Evolutionary conservation across 1,140 invertebrate genomes (phyloP).

Genomic region (Oryctes rhinoceros): DNA sequence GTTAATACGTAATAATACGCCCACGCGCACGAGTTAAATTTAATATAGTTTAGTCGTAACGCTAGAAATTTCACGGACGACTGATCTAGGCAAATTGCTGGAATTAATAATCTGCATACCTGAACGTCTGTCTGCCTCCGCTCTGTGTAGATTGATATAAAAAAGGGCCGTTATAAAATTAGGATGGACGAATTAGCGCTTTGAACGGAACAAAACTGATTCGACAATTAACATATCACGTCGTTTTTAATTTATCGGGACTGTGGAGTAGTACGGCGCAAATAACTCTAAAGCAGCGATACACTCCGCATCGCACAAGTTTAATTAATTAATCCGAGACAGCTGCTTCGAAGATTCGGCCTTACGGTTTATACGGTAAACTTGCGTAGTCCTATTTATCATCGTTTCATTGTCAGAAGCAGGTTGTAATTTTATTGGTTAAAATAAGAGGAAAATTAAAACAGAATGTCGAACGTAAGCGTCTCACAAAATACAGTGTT

Average conservation of each 20-base stretch:
- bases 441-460: too few species aligned
- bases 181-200: not conserved
- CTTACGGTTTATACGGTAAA: too few species aligned
- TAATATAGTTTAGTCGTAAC: not conserved
- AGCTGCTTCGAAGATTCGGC: too few species aligned
- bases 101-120: not conserved
- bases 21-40: not conserved
- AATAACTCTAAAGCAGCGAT: not conserved
- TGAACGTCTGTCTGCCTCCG: not conserved
- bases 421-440: too few species aligned
- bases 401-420: too few species aligned
- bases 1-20: constrained; percentile 1
- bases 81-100: not conserved
- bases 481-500: too few species aligned
- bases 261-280: not conserved
- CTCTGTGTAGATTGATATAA: not conserved
- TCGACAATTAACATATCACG: too few species aligned
- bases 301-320: too few species aligned
- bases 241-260: too few species aligned
- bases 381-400: too few species aligned
- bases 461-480: too few species aligned
- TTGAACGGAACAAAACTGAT: not conserved
- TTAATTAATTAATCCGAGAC: too few species aligned
- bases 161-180: not conserved
- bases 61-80: not conserved